Evolutionary conservation across 1,140 invertebrate genomes (phyloP).

Genomic region (Aphidius gifuensis): DNA sequence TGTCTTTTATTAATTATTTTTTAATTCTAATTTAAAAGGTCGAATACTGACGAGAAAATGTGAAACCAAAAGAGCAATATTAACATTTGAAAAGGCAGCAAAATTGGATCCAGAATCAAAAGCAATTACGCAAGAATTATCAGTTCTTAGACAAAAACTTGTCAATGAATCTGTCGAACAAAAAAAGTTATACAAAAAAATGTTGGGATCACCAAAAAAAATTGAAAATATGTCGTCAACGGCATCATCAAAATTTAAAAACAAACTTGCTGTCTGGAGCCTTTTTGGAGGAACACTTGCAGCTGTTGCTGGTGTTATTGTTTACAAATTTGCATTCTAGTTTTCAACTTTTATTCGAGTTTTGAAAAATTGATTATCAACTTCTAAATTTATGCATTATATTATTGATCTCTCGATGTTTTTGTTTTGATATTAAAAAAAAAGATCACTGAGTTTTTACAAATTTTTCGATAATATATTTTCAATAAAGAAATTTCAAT

Average conservation of each 20-base stretch:
- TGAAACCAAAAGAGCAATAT: slow-evolving; percentile 61
- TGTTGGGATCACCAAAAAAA: slow-evolving; percentile 55
- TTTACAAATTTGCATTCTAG: slow-evolving; percentile 41
- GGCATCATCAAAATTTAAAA: slow-evolving; percentile 24
- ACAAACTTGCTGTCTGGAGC: slow-evolving; percentile 42
- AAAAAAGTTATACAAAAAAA: slow-evolving; percentile 65
- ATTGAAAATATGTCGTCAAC: slow-evolving; percentile 1
- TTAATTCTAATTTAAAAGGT: slow-evolving; percentile 41
- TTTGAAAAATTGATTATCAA: no score
- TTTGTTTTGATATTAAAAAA: no score
- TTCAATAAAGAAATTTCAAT: no score
- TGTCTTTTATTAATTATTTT: slow-evolving; percentile 14
- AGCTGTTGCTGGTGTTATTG: slow-evolving; percentile 39
- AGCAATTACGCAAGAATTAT: slow-evolving; percentile 60
- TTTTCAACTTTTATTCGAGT: no score
- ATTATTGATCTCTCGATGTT: no score
- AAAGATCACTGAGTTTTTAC: no score
- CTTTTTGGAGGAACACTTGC: slow-evolving; percentile 46
- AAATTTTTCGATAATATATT: no score
- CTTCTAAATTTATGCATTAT: no score
- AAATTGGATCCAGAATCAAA: slow-evolving; percentile 61
- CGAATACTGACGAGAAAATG: slow-evolving; percentile 62
- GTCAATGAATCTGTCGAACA: slow-evolving; percentile 58
- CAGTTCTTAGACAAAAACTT: slow-evolving; percentile 58
- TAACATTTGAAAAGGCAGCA: slow-evolving; percentile 58